These are phyloP conservation scores for Hippasteria phrygiana DNA, from an alignment of 53 echinoderm and acorn worm species.

Conservation along the genomic window DNA sequence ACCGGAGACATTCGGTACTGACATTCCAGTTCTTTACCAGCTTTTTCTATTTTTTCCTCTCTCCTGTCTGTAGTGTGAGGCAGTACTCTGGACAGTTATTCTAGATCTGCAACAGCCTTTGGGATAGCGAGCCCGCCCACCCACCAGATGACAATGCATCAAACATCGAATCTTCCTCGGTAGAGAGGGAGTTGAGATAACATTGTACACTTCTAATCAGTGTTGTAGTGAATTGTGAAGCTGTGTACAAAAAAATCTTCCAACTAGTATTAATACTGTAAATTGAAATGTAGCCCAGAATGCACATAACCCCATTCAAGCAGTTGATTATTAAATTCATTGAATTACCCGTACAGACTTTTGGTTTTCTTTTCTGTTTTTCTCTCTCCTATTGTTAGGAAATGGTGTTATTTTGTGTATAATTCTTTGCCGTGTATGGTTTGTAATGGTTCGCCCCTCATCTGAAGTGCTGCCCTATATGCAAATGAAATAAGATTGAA, in stretches of 20 bases:
- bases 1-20: neutral
- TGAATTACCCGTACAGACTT: neutral
- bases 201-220: neutral
- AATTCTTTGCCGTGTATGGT: neutral
- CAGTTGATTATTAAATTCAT: conserved; percentile 31
- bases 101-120: neutral
- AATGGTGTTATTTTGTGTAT: neutral
- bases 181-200: neutral
- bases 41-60: conserved; percentile 37
- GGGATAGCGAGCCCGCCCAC: neutral
- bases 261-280: conserved; percentile 10
- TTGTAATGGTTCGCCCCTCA: neutral
- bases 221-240: neutral
- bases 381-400: neutral
- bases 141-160: neutral
- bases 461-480: conserved; percentile 16
- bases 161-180: neutral
- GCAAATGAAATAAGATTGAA: neutral
- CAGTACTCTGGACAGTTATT: conserved; percentile 73
- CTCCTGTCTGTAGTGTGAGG: conserved; percentile 75
- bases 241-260: neutral
- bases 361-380: neutral
- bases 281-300: conserved; percentile 45
- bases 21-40: neutral
- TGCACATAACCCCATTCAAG: conserved; percentile 16